phyloP scores from a whole-genome alignment of 2,113 vertebrate species.

The Paramormyrops kingsleyae region DNA sequence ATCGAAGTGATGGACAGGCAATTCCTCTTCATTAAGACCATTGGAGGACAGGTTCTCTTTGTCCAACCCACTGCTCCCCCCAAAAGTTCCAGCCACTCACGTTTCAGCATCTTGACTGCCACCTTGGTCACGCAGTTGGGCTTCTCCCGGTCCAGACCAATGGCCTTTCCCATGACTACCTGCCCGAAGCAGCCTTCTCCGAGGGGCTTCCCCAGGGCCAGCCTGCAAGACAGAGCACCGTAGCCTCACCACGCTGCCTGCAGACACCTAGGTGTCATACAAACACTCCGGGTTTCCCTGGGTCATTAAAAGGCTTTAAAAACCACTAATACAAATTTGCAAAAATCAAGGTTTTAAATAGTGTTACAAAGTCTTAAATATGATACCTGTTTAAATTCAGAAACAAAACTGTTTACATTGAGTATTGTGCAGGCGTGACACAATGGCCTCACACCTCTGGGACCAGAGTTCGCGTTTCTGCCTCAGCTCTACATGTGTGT shows the following conservation, averaged over 20 bases:
- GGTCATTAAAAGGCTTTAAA: background rate
- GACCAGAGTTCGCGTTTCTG: too few species aligned
- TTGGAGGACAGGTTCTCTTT: background rate
- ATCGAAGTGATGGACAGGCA: background rate
- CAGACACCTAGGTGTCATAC: background rate
- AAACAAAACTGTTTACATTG: background rate
- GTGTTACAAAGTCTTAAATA: background rate
- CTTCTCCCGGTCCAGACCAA: constrained; percentile 73
- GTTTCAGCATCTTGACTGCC: constrained; percentile 76
- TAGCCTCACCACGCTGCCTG: background rate
- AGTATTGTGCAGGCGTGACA: background rate
- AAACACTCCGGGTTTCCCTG: background rate
- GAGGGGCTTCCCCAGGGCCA: constrained; percentile 49
- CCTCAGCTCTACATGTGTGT: background rate
- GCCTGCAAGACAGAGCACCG: constrained; percentile 36
- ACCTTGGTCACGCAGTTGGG: constrained; percentile 70
- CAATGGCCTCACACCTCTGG: background rate
- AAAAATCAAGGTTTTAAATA: background rate
- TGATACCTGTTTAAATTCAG: background rate
- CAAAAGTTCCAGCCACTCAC: constrained; percentile 47
- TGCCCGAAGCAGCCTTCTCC: constrained; percentile 24
- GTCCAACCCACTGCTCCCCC: background rate
- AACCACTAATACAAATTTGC: background rate
- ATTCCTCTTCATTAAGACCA: background rate
- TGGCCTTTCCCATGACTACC: constrained; percentile 70